phyloP scores from a whole-genome alignment of 1,140 invertebrate species.

The Panulirus ornatus region DNA sequence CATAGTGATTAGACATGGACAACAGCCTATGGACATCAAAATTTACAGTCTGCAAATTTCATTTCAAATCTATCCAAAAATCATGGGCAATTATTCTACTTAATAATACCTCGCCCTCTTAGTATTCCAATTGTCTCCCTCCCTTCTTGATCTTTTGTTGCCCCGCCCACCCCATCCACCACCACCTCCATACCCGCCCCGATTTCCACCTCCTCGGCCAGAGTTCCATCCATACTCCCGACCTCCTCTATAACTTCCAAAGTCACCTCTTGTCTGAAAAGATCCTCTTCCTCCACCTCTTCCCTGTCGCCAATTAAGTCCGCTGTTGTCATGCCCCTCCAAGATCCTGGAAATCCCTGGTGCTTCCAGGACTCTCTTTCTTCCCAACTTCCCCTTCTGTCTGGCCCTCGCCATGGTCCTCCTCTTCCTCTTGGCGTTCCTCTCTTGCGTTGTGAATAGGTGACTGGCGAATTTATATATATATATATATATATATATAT shows the following conservation, averaged over 20 bases:
- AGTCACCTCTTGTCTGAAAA: neutral
- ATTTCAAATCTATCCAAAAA: neutral
- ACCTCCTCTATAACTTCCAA: conserved; percentile 29
- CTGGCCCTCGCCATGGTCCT: conserved; percentile 6
- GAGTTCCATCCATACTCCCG: conserved; percentile 18
- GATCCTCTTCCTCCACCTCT: conserved; percentile 11
- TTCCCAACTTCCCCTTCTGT: neutral
- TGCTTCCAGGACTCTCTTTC: neutral
- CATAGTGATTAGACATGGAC: neutral
- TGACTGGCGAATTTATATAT: neutral
- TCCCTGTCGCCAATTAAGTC: neutral
- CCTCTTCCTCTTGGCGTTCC: conserved; percentile 2
- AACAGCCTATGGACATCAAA: conserved; percentile 9
- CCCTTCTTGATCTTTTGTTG: conserved; percentile 27
- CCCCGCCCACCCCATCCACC: conserved; percentile 25
- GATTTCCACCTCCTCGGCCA: conserved; percentile 5
- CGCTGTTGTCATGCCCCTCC: conserved; percentile 20
- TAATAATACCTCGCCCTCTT: conserved; percentile 37
- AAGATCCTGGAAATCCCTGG: neutral
- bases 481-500: too few relatives aligned
- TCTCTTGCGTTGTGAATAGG: neutral
- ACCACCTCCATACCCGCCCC: conserved; percentile 6
- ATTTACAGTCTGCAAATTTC: neutral
- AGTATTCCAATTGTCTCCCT: conserved; percentile 32
- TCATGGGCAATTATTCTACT: neutral